Evolutionary conservation across 2,888 invertebrate genomes (phyloP).

Genomic region (Oligia strigilis): DNA sequence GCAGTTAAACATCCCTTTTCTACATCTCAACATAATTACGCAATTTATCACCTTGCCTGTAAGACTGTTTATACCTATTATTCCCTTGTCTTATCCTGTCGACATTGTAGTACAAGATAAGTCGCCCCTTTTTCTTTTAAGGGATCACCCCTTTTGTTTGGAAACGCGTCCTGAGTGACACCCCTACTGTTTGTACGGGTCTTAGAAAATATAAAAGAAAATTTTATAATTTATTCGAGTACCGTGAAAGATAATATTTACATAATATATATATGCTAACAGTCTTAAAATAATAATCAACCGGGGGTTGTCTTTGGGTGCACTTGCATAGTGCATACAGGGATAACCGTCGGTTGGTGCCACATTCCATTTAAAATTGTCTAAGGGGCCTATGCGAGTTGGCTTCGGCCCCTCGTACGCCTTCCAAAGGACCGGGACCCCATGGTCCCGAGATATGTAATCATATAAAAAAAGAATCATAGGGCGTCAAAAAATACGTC

Average conservation of each 20-base stretch:
- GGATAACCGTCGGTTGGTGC: too few species aligned
- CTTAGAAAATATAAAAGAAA: constrained; percentile 37
- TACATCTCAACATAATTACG: constrained; percentile 18
- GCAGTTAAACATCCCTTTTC: not conserved
- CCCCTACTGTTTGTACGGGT: not conserved
- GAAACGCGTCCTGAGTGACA: constrained; percentile 9
- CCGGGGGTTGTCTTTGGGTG: too few species aligned
- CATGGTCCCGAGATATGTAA: too few species aligned
- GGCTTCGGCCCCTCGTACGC: too few species aligned
- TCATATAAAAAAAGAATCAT: too few species aligned
- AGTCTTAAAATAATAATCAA: too few species aligned
- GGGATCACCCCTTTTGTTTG: constrained; percentile 33
- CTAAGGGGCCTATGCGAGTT: too few species aligned
- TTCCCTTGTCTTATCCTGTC: constrained; percentile 35
- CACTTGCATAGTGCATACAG: too few species aligned
- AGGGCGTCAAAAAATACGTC: too few species aligned
- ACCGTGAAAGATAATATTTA: not conserved
- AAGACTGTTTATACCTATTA: constrained; percentile 35
- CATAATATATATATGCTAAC: too few species aligned
- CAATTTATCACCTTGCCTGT: constrained; percentile 30
- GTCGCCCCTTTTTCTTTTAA: constrained; percentile 41
- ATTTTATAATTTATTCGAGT: constrained; percentile 28
- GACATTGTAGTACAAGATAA: constrained; percentile 39
- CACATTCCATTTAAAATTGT: too few species aligned
- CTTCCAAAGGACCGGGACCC: too few species aligned